Evolutionary conservation across 2,113 vertebrate species (phyloP).

Genomic region (Setophaga coronata): DNA sequence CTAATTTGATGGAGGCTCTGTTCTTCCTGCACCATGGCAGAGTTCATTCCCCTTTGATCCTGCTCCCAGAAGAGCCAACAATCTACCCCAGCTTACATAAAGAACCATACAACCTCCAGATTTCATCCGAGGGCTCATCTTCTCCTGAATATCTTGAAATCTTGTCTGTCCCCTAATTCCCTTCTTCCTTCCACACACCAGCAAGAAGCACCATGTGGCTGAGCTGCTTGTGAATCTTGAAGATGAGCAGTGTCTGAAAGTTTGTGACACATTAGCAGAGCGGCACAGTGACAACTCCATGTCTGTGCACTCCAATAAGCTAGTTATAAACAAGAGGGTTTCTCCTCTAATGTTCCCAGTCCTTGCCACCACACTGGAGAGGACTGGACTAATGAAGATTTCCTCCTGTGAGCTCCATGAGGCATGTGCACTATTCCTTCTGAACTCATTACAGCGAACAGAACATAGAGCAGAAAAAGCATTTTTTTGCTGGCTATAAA

Average conservation of each 20-base stretch:
- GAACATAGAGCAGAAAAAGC: conserved; percentile 24
- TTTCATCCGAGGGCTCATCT: not conserved
- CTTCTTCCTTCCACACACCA: not conserved
- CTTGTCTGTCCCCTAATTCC: not conserved
- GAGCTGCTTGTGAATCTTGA: not conserved
- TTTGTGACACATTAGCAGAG: not conserved
- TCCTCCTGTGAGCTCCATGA: conserved; percentile 55
- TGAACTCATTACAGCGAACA: conserved; percentile 32
- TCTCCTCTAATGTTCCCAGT: conserved; percentile 33
- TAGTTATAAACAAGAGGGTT: conserved; percentile 46
- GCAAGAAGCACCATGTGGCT: not conserved
- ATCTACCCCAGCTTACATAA: not conserved
- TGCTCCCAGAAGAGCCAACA: not conserved
- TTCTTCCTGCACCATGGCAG: not conserved
- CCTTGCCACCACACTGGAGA: conserved; percentile 35
- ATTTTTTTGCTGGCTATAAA: conserved; percentile 33
- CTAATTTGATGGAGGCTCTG: not conserved
- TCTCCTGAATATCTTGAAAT: not conserved
- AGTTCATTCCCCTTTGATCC: not conserved
- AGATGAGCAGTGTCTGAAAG: not conserved
- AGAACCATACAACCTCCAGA: not conserved
- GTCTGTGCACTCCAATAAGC: conserved; percentile 39
- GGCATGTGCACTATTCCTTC: not conserved
- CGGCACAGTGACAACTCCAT: not conserved
- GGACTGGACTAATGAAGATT: conserved; percentile 40